Percentiles rank a stretch among this genome's conserved stretches.
phyloP scores from a whole-genome alignment of 64 coral and sea anemone species.

The Astreopora myriophthalma region DNA sequence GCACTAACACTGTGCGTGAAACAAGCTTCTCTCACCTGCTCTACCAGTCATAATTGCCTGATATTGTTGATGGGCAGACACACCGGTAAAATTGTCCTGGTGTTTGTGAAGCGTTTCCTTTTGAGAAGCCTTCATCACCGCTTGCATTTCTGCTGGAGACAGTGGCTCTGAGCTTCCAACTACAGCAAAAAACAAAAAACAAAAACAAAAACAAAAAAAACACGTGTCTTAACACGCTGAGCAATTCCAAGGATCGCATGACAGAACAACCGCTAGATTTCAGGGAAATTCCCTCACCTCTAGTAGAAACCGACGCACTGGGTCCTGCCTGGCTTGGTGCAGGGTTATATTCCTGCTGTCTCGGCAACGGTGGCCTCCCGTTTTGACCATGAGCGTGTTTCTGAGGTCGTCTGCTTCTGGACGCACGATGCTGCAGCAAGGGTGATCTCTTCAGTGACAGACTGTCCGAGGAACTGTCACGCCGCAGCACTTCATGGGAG shows the following conservation, averaged over 20 bases:
- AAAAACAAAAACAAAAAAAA: too few species aligned
- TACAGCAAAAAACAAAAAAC: background rate
- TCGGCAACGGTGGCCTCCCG: slow-evolving; percentile 62
- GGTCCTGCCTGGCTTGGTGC: slow-evolving; percentile 69
- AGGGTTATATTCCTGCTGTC: slow-evolving; percentile 62
- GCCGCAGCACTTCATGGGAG: slow-evolving; percentile 74
- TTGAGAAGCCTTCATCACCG: slow-evolving; percentile 93
- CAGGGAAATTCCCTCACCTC: slow-evolving; percentile 37
- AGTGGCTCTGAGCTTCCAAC: slow-evolving; percentile 67
- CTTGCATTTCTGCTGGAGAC: slow-evolving; percentile 88
- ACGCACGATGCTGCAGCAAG: slow-evolving; percentile 84
- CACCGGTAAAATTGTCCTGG: slow-evolving; percentile 7
- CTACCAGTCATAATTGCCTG: slow-evolving; percentile 3
- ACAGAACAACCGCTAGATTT: background rate
- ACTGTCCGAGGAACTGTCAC: slow-evolving; percentile 89
- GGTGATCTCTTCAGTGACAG: slow-evolving; percentile 57
- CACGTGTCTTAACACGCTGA: too few species aligned
- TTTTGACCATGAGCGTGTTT: slow-evolving; percentile 4
- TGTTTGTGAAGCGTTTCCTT: slow-evolving; percentile 16
- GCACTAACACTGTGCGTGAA: background rate
- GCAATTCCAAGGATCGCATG: background rate
- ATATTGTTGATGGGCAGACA: background rate
- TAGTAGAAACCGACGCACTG: slow-evolving; percentile 39
- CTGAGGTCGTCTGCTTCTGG: slow-evolving; percentile 44
- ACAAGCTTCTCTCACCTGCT: background rate